These are phyloP conservation scores for Frankliniella fusca DNA, from an alignment of 2,888 invertebrate species.

Conservation along the genomic window DNA sequence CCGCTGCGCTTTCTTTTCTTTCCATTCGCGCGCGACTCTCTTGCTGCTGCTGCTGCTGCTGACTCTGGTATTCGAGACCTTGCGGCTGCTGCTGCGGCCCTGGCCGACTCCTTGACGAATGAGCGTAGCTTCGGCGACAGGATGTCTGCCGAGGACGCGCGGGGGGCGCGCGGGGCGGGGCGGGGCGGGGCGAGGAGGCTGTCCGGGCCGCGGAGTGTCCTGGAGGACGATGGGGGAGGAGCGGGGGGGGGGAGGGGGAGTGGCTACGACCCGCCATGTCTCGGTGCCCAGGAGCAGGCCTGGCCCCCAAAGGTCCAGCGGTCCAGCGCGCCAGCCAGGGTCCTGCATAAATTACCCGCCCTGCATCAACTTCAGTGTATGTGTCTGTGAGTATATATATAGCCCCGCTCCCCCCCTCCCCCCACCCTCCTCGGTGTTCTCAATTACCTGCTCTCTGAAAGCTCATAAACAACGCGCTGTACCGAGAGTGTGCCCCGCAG, in stretches of 20 bases:
- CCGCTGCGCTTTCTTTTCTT: not conserved
- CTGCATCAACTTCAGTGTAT: not conserved
- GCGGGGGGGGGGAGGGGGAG: not conserved
- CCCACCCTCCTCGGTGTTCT: not conserved
- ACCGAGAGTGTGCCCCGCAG: too few relatives aligned
- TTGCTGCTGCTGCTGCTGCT: too few relatives aligned
- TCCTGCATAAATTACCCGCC: slow-evolving; percentile 3
- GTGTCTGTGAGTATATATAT: too few relatives aligned
- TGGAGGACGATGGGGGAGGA: not conserved
- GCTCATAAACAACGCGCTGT: too few relatives aligned
- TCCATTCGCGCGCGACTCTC: too few relatives aligned
- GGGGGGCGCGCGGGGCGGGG: not conserved
- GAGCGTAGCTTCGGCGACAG: not conserved
- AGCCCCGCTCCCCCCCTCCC: not conserved
- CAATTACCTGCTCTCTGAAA: too few relatives aligned
- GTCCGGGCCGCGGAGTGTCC: not conserved
- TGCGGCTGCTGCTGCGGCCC: not conserved
- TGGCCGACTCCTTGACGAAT: not conserved
- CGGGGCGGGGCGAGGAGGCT: not conserved
- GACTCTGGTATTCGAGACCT: too few relatives aligned
- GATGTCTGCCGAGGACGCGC: not conserved
- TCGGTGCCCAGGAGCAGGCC: too few relatives aligned
- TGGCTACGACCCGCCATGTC: not conserved
- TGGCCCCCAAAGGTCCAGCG: too few relatives aligned
- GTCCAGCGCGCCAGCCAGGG: not conserved